These are phyloP conservation scores for Sceloporus tristichus DNA, from an alignment of 2,113 vertebrate genomes.

Conservation along the genomic window DNA sequence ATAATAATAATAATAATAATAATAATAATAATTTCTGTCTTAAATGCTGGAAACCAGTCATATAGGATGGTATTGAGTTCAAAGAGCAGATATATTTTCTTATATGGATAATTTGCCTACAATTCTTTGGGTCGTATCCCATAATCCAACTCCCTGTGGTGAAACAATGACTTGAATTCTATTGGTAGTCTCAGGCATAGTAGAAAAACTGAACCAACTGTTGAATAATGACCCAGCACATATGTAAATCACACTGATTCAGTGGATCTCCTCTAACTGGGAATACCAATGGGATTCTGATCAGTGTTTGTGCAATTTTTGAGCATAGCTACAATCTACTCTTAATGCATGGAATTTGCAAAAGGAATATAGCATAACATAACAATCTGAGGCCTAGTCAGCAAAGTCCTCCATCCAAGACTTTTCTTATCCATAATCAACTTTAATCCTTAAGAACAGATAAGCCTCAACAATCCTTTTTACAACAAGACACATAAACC, in stretches of 20 bases:
- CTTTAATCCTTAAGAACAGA: conserved; percentile 45
- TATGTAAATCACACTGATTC: too few relatives aligned
- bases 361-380: background rate
- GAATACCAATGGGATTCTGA: background rate
- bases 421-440: conserved; percentile 31
- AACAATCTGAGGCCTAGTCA: background rate
- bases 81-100: background rate
- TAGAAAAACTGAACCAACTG: too few relatives aligned
- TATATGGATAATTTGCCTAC: background rate
- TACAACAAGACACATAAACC: background rate
- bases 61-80: background rate
- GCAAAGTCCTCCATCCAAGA: conserved; percentile 24
- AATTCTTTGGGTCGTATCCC: background rate
- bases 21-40: background rate
- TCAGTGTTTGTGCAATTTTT: background rate
- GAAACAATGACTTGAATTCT: background rate
- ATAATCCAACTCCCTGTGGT: too few relatives aligned
- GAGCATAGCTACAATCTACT: background rate
- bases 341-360: fast-evolving
- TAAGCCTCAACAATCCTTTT: conserved; percentile 36
- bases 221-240: too few relatives aligned
- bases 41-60: background rate
- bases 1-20: too few relatives aligned
- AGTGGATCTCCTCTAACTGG: too few relatives aligned
- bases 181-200: too few relatives aligned